phyloP scores from a whole-genome alignment of 2,797 vertebrate genomes.

The Paramormyrops hopkinsi region DNA sequence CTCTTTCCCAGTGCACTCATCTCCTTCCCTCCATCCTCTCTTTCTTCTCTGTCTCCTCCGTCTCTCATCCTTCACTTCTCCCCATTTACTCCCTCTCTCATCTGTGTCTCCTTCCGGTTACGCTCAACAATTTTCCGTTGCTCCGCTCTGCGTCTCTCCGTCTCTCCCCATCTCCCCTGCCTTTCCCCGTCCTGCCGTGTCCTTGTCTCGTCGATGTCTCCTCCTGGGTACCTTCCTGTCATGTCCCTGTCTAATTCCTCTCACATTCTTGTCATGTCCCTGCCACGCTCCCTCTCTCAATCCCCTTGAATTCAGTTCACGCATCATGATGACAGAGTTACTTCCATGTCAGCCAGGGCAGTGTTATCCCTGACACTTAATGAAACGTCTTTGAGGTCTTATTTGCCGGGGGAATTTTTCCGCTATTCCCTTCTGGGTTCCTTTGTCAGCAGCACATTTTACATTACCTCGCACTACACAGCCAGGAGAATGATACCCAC shows the following conservation, averaged over 20 bases:
- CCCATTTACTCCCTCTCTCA: not conserved
- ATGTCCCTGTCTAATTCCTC: slow-evolving; percentile 1
- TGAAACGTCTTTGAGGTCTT: slow-evolving; percentile 9
- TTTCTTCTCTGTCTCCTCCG: not conserved
- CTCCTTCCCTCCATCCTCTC: not conserved
- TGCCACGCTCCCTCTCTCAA: not conserved
- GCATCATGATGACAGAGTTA: slow-evolving; percentile 2
- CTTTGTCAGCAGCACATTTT: not conserved
- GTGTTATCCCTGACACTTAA: slow-evolving; percentile 3
- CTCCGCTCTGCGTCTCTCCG: not conserved
- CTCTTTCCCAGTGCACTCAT: not conserved
- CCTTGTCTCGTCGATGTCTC: not conserved
- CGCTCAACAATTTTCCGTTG: not conserved
- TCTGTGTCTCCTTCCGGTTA: not conserved
- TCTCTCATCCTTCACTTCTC: not conserved
- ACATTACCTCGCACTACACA: not conserved
- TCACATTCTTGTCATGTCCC: not conserved
- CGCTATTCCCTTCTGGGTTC: not conserved
- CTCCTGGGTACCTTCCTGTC: not conserved
- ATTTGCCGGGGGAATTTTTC: not conserved
- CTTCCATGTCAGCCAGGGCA: slow-evolving; percentile 2
- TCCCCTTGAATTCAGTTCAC: slow-evolving; percentile 1
- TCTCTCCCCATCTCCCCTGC: not conserved
- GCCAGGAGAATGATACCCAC: not conserved
- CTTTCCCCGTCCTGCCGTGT: not conserved